Conservation (phyloP, 2,113 vertebrate genomes). For the Tachuris rubrigastra region DNA sequence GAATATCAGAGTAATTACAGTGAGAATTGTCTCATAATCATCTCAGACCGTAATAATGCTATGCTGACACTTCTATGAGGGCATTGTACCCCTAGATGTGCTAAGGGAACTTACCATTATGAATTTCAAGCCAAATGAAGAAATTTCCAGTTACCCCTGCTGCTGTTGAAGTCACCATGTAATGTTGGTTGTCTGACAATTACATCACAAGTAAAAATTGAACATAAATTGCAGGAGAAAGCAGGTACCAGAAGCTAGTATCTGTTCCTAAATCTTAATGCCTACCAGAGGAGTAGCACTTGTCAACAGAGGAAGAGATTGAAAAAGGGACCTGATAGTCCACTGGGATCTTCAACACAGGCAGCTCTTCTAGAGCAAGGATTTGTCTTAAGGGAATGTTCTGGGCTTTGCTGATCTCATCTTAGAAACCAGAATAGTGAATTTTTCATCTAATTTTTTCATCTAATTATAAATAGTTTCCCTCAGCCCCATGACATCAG, state of each 20-base stretch:
- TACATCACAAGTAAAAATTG: accelerated
- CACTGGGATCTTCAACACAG: background rate
- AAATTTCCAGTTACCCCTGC: background rate
- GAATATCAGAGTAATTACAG: background rate
- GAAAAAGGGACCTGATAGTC: background rate
- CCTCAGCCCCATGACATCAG: background rate
- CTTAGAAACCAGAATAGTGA: background rate
- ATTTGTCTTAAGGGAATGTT: background rate
- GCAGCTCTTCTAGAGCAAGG: background rate
- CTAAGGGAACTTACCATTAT: background rate
- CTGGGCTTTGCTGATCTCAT: background rate
- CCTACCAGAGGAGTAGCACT: background rate
- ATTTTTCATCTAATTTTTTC: no score
- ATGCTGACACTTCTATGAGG: background rate
- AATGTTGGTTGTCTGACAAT: background rate
- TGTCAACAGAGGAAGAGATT: background rate
- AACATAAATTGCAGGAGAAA: background rate
- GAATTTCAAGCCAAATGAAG: background rate
- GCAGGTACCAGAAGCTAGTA: background rate
- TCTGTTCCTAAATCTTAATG: background rate
- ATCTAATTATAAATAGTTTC: background rate
- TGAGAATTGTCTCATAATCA: background rate
- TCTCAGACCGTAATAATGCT: background rate
- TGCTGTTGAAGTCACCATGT: background rate
- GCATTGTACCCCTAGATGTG: accelerated